Base-by-base conservation (phyloP, 2,888 invertebrate species). In the Bruchidius siliquastri region DNA sequence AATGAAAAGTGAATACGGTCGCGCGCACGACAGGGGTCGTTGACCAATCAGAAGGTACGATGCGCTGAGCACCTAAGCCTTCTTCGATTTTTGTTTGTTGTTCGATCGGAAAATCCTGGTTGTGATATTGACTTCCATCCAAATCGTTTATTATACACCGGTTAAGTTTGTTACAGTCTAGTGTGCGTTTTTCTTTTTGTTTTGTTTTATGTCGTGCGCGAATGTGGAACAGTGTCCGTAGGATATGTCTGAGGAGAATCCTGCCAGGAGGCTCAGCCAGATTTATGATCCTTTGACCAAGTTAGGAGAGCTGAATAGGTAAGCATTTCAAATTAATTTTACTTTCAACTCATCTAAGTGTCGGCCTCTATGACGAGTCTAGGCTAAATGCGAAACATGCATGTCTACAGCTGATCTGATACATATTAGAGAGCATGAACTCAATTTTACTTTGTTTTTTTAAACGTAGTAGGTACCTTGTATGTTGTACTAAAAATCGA, bases 251-350 rank as follows among this genome's bases (percentile, higher is more conserved):
- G 80, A 81, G 73, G 81, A 81, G 72, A 79, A 82, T 75, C 83
- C 92, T 86, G 30, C 22, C 26, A 90, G 93, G 83, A 91, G 94
- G 84, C 88, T 94, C 86, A 94, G 94, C 86, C 93, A 94, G 89
- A 92, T 94, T 82, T 93, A 94, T 86, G 94, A 95, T 87, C 94
- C 94, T 80, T 89, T 95, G 83, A 90, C 93, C 77, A 88, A 93
- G 85, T 88, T 95, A 77, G 91, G 92, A 86, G 91, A 93, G 85
- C 88, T 91, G 80, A 90, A 90, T 67, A 81, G 82, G 80, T 79
- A 78, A 74, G 76, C 68, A 20, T 26, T 71, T 8, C 8, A 26
- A 8, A 2, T 26, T 26, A 4, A 26, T 26, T 8, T 26, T 26
- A 4, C 21, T 30, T 26, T 30, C 30, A 30, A 6, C 30, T 30